These are phyloP conservation scores for Chanos chanos DNA, from an alignment of 2,797 vertebrate species.

Conservation along the genomic window DNA sequence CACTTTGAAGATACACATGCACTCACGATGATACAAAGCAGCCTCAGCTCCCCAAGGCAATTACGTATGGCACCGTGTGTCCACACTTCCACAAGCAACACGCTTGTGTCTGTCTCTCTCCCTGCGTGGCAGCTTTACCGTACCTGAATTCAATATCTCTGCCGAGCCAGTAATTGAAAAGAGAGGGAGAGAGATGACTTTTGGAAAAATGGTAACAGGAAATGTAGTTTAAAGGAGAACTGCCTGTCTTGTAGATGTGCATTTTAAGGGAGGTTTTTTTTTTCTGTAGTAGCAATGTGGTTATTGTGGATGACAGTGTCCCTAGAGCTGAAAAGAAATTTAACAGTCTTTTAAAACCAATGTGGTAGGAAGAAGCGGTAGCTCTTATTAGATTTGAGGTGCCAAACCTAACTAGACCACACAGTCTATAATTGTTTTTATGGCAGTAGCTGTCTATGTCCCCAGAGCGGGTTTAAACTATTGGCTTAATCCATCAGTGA, in stretches of 20 bases:
- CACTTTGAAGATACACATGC: not conserved
- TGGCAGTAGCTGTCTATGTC: not conserved
- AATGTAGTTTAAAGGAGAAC: slow-evolving; percentile 2
- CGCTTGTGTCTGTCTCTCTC: not conserved
- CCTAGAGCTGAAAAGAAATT: too few relatives aligned
- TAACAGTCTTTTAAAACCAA: too few relatives aligned
- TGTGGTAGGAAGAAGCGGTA: too few relatives aligned
- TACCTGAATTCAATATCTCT: not conserved
- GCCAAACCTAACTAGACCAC: not conserved
- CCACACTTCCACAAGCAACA: not conserved
- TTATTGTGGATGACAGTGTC: not conserved
- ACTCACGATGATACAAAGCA: not conserved
- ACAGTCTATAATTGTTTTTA: not conserved
- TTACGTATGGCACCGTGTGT: slow-evolving; percentile 5
- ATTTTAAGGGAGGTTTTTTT: slow-evolving; percentile 25
- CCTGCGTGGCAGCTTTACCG: not conserved
- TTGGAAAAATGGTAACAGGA: not conserved
- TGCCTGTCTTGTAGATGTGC: slow-evolving; percentile 5
- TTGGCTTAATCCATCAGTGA: slow-evolving; percentile 6
- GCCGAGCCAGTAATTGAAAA: slow-evolving; percentile 58
- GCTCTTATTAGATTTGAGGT: too few relatives aligned
- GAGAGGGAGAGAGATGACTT: slow-evolving; percentile 15
- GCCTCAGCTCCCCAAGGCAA: slow-evolving; percentile 1
- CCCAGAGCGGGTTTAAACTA: not conserved
- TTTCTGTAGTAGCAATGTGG: not conserved